These are phyloP conservation scores for Biston betularia DNA, from an alignment of 2,888 invertebrate genomes.

Conservation along the genomic window DNA sequence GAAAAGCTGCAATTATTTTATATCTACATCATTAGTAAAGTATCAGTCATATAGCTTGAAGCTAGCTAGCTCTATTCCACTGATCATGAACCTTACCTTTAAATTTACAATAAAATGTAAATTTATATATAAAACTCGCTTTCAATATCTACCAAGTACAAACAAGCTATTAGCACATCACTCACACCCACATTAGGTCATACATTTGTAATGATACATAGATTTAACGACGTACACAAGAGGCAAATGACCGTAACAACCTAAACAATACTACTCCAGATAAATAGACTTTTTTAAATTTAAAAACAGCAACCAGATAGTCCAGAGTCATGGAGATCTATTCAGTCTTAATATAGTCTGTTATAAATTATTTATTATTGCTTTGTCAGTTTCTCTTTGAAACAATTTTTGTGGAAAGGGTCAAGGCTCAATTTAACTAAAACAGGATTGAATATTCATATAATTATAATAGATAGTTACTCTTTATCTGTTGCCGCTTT, in stretches of 20 bases:
- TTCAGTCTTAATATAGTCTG: slow-evolving; percentile 38
- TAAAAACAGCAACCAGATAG: slow-evolving; percentile 42
- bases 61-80: neutral
- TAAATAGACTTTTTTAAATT: slow-evolving; percentile 66
- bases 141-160: slow-evolving; percentile 31
- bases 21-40: neutral
- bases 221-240: slow-evolving; percentile 54
- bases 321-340: slow-evolving; percentile 26
- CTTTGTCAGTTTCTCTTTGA: neutral
- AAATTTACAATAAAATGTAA: neutral
- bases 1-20: slow-evolving; percentile 15
- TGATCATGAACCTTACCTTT: neutral
- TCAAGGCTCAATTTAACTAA: neutral
- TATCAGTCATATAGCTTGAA: neutral
- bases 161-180: slow-evolving; percentile 59
- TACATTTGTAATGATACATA: slow-evolving; percentile 47
- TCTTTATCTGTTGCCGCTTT: slow-evolving; percentile 33
- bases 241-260: slow-evolving; percentile 57
- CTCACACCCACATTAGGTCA: slow-evolving; percentile 64
- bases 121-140: slow-evolving; percentile 1
- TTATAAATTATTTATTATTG: neutral
- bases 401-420: neutral
- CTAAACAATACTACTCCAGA: slow-evolving; percentile 67
- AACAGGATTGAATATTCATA: neutral
- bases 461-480: neutral